A percentile compares a stretch with the other conserved stretches of the same genome.
These are phyloP conservation scores for Glaucopsyche alexis DNA, from an alignment of 2,888 invertebrate genomes.

Conservation along the genomic window DNA sequence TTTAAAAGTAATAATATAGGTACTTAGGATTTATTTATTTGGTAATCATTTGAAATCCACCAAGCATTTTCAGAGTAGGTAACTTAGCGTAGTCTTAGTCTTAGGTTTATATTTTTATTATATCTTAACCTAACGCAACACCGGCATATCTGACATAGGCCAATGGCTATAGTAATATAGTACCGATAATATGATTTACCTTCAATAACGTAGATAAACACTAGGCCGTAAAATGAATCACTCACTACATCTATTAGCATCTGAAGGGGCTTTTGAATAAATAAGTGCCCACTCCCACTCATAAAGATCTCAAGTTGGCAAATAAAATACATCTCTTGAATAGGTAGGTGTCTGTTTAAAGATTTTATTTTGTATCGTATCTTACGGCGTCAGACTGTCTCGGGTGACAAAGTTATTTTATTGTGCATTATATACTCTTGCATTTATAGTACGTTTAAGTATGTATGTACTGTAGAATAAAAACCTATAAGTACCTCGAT, in stretches of 20 bases:
- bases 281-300: not conserved
- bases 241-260: not conserved
- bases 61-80: no score
- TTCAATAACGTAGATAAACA: not conserved
- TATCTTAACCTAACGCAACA: no score
- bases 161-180: not conserved
- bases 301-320: constrained; percentile 29
- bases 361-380: not conserved
- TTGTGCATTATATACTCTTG: not conserved
- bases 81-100: no score
- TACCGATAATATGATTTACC: not conserved
- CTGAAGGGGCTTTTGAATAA: not conserved
- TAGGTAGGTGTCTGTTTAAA: constrained; percentile 17
- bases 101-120: no score
- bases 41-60: no score
- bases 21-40: no score
- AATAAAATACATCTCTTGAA: constrained; percentile 26
- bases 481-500: not conserved
- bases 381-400: not conserved
- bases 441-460: not conserved
- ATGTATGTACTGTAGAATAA: not conserved
- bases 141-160: no score
- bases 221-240: not conserved
- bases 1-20: no score
- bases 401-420: constrained; percentile 19